Conservation (phyloP, 1,140 invertebrate species). For the Drosophila murphyi region DNA sequence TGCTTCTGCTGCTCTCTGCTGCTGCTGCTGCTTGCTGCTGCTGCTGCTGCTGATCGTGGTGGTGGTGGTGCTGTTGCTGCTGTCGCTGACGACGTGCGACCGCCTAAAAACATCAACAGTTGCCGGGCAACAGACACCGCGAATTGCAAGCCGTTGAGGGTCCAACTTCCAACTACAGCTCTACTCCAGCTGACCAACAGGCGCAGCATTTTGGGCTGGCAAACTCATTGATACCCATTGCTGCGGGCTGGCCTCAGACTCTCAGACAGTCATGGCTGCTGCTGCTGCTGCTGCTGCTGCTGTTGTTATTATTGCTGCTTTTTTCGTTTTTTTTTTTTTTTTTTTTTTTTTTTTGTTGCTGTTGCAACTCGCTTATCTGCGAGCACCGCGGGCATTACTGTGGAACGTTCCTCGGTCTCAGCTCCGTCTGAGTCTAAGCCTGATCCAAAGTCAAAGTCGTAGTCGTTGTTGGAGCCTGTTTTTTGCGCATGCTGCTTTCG, state of each 20-base stretch:
- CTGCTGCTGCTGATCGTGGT: constrained; percentile 26
- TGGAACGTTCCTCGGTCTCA: no score
- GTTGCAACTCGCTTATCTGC: constrained; percentile 53
- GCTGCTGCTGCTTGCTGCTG: constrained; percentile 34
- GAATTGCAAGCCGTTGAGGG: constrained; percentile 31
- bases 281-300: constrained; percentile 23
- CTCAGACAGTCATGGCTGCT: constrained; percentile 65
- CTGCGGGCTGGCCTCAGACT: constrained; percentile 40
- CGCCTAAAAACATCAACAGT: constrained; percentile 84
- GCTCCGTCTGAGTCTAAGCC: constrained; percentile 36
- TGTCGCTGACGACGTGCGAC: constrained; percentile 81
- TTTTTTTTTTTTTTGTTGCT: background rate
- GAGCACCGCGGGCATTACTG: constrained; percentile 54
- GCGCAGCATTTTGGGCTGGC: constrained; percentile 50
- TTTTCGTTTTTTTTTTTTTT: background rate
- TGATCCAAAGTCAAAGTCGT: constrained; percentile 9
- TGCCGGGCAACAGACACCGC: constrained; percentile 53
- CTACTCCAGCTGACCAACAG: constrained; percentile 56
- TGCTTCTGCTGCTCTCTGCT: constrained; percentile 27
- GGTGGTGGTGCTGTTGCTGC: constrained; percentile 37
- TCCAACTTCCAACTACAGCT: background rate
- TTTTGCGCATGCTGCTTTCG: constrained; percentile 60
- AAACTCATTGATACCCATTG: constrained; percentile 76
- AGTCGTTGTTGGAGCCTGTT: constrained; percentile 22
- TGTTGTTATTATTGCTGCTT: constrained; percentile 20